These are phyloP conservation scores for Zophobas atratus DNA, from an alignment of 1,140 invertebrate genomes.

Conservation along the genomic window DNA sequence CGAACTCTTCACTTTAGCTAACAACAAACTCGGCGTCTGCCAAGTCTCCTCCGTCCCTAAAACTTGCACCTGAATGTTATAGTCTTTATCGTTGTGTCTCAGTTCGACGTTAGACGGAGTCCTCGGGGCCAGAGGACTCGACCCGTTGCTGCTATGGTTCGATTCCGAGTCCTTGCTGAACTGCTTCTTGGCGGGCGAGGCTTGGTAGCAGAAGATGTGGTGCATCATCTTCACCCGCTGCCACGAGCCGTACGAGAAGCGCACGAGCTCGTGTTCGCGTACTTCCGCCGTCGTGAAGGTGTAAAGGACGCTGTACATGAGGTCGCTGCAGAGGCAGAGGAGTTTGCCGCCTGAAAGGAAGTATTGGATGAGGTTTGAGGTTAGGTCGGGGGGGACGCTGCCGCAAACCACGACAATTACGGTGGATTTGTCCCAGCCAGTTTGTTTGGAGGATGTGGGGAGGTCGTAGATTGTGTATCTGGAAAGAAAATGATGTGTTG, in stretches of 20 bases:
- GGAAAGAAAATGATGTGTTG: conserved; percentile 54
- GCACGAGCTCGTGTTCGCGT: conserved; percentile 85
- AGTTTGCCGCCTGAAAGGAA: conserved; percentile 82
- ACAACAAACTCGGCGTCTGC: conserved; percentile 85
- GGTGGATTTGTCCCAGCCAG: conserved; percentile 81
- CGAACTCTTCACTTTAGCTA: conserved; percentile 76
- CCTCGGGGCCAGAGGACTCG: conserved; percentile 67
- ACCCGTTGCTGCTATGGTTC: conserved; percentile 64
- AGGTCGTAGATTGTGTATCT: conserved; percentile 86
- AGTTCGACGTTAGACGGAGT: conserved; percentile 73
- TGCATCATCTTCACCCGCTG: conserved; percentile 87
- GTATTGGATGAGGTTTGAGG: conserved; percentile 79
- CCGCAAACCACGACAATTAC: conserved; percentile 85
- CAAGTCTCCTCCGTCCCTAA: conserved; percentile 88
- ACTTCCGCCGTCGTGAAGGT: conserved; percentile 87
- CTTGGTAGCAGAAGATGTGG: conserved; percentile 90
- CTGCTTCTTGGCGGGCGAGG: conserved; percentile 83
- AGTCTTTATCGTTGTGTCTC: conserved; percentile 78
- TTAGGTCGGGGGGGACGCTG: conserved; percentile 76
- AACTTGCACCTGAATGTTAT: conserved; percentile 81
- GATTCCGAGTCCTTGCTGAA: conserved; percentile 78
- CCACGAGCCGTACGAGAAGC: conserved; percentile 88
- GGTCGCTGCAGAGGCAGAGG: conserved; percentile 88
- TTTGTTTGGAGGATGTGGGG: conserved; percentile 73
- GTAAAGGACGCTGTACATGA: conserved; percentile 82